Evolutionary conservation across 1,140 invertebrate genomes (phyloP).

Genomic region (Drosophila melanica): DNA sequence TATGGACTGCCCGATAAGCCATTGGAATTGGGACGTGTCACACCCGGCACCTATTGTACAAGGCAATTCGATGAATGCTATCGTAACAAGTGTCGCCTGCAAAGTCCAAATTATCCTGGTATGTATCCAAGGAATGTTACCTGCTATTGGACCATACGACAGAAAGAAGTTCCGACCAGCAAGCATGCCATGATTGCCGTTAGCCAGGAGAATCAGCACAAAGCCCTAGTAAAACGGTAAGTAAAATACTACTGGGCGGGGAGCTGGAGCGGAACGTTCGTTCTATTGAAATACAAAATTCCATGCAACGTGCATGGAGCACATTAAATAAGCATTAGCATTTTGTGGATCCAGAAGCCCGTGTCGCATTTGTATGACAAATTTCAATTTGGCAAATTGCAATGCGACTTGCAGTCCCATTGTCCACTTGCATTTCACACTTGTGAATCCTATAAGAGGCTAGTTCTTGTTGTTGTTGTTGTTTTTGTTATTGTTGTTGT

Average conservation of each 20-base stretch:
- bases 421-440: conserved; percentile 22
- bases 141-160: conserved; percentile 91
- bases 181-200: conserved; percentile 95
- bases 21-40: conserved; percentile 90
- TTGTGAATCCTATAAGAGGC: conserved; percentile 37
- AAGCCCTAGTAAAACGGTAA: conserved; percentile 89
- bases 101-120: conserved; percentile 95
- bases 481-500: not conserved
- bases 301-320: conserved; percentile 59
- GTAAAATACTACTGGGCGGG: conserved; percentile 39
- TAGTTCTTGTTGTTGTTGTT: conserved; percentile 21
- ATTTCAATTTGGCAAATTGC: conserved; percentile 79
- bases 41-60: conserved; percentile 94
- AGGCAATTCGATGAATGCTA: conserved; percentile 95
- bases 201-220: conserved; percentile 88
- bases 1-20: conserved; percentile 89
- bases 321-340: conserved; percentile 80
- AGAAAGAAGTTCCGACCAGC: conserved; percentile 92
- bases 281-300: conserved; percentile 42
- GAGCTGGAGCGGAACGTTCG: not conserved
- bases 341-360: conserved; percentile 32
- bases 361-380: conserved; percentile 75
- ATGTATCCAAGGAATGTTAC: conserved; percentile 95
- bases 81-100: conserved; percentile 91
- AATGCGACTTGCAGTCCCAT: conserved; percentile 40